Evolutionary conservation across 2,797 vertebrate species (phyloP), one percentile per base, ranked within the genome.

Genomic region (Enteromius fasciolatus): DNA sequence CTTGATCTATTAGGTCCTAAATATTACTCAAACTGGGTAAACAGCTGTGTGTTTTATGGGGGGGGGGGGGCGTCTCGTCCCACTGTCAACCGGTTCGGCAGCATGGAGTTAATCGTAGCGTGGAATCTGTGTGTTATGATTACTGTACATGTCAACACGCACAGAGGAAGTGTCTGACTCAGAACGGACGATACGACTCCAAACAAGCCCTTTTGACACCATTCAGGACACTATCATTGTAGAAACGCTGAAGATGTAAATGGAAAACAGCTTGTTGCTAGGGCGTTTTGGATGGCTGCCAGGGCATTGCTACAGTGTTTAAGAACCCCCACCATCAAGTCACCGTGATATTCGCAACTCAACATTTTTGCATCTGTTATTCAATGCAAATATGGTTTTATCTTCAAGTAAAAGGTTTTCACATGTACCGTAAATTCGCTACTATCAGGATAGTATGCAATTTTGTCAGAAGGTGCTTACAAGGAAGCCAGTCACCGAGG

Each of bases 21-120:
- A 75, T 75, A 10, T 23, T 39, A 59, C 14, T 39, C 46, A 4
- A 20, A 66, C 28, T n/a, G 36, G 36, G 20, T 68, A 44, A 69
- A 44, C 1, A 44, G 66, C 20, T 84, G 83, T 59, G 84, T 77
- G 87, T 89, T 83, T 81, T 36, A 11, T 84, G 83, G 87, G 88
- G 28, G 28, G 1, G 89, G 89, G 36, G 36, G 36, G 36, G n/a
- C n/a, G 39, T 64, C 54, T 50, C 46, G 5, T 61, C 50, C 81
- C 86, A 85, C 72, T 76, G 36, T 70, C 74, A 83, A 68, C 17
- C 10, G 52, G 61, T 73, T 85, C 48, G 33, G 33, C 67, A 64
- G n/a, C 46, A 46, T 69, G 20, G 33, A 39, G 52, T 52, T 67
- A 82, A 82, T 69, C 78, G 66, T 15, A 0, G 64, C 15, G 80